Base-by-base conservation (phyloP, 2,113 vertebrate genomes). In the Climacteris rufus region DNA sequence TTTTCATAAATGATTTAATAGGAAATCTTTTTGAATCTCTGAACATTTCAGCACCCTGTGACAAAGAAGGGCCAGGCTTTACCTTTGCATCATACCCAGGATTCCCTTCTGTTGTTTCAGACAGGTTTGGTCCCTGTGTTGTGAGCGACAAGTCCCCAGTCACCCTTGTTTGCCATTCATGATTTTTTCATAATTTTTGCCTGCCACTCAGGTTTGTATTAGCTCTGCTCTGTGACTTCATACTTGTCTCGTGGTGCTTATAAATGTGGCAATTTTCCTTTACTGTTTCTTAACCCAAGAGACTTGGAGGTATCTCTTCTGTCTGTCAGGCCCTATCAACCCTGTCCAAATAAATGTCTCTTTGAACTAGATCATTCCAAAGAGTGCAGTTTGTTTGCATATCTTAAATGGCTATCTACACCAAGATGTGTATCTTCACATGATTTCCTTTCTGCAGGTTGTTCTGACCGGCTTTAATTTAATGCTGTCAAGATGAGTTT, bases 81-180 rank as follows among this genome's bases (percentile, higher is more conserved):
- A 68, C 33, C n/a, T 76, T 24, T 1, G 1, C 4, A 0, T 61
- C 18, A 5, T 37, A 3, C 3, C n/a, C 1, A 0, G 45, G 39
- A 20, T 72, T n/a, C 25, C 13, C 37, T 81, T 37, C 53, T 65
- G 42, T 53, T 61, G 60, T 83, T 88, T 85, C 84, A 76, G 78
- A 7, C 2, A 0, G 4, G 45, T 78, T 81, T 66, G 16, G 16
- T n/a, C 64, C 21, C 50, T 93, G 45, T 1, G 0, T 70, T 64
- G 79, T 27, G 65, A 79, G 28, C 35, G 64, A 6, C 40, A 64
- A 83, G 37, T 59, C 45, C 61, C 5, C 24, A 20, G 53, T 60
- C 66, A 44, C 13, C 35, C 44, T 71, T 44, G 23, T 60, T 83
- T 80, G n/a, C 28, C 11, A 10, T 74, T 52, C 22, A 13, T 6